Evolutionary conservation across 37 sponge, comb jelly and placozoan genomes (phyloP).

Genomic region (Diacarnus erythraeanus): DNA sequence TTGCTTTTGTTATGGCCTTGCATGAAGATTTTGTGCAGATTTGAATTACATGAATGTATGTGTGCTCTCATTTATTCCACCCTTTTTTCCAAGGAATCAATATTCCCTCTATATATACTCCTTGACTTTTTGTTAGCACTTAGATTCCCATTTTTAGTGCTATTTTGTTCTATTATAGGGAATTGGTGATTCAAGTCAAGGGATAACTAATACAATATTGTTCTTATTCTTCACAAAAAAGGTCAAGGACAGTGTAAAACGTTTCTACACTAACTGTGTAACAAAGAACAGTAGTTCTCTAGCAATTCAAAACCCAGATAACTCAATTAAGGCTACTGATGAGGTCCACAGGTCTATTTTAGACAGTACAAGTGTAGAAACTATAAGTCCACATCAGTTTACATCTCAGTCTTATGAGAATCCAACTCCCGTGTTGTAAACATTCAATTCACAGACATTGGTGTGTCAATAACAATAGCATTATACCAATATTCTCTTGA

Average conservation of each 20-base stretch:
- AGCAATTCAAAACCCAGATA: neutral
- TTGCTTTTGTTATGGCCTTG: no score
- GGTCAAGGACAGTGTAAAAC: slow-evolving; percentile 3
- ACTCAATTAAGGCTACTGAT: neutral
- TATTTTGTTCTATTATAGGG: slow-evolving; percentile 30
- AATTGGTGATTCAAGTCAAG: slow-evolving; percentile 69
- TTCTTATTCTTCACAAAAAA: slow-evolving; percentile 52
- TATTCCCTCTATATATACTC: no score
- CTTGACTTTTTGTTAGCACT: no score
- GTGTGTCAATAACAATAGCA: no score
- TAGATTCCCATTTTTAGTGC: neutral
- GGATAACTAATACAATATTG: slow-evolving; percentile 45
- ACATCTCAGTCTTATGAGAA: slow-evolving; percentile 1
- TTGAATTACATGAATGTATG: no score
- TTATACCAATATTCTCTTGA: no score
- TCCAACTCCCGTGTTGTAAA: neutral
- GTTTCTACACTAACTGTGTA: neutral
- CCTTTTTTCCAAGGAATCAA: no score
- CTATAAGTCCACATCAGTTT: neutral
- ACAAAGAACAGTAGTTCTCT: neutral
- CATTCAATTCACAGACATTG: no score
- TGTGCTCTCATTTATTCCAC: no score
- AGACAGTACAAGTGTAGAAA: neutral
- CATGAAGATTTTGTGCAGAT: no score
- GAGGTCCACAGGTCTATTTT: neutral